A percentile compares a stretch with the other conserved stretches of the same genome.
phyloP scores from a whole-genome alignment of 2,888 invertebrate species.

The Sphaerophoria rueppellii region DNA sequence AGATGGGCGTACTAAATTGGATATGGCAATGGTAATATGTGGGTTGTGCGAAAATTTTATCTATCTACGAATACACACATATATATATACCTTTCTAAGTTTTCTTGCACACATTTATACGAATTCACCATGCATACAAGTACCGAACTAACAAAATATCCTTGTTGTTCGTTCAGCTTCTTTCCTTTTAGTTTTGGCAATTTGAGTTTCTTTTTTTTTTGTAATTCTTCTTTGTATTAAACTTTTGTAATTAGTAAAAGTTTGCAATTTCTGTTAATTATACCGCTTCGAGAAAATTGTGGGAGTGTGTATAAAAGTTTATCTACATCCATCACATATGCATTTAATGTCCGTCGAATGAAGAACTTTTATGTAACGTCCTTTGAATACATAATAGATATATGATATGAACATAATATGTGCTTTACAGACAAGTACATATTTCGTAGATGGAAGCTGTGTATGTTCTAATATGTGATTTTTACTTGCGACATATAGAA shows the following conservation, averaged over 20 bases:
- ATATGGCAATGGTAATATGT: slow-evolving; percentile 24
- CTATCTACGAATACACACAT: background rate
- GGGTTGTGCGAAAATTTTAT: slow-evolving; percentile 19
- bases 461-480: too few species aligned
- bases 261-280: slow-evolving; percentile 72
- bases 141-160: slow-evolving; percentile 66
- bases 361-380: slow-evolving; percentile 44
- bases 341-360: slow-evolving; percentile 55
- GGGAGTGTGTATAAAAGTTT: slow-evolving; percentile 18
- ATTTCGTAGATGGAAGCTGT: too few species aligned
- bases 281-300: slow-evolving; percentile 54
- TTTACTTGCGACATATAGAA: too few species aligned
- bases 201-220: slow-evolving; percentile 8
- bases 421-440: too few species aligned
- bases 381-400: slow-evolving; percentile 43
- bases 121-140: slow-evolving; percentile 32
- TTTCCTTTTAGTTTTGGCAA: slow-evolving; percentile 51
- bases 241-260: slow-evolving; percentile 73
- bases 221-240: slow-evolving; percentile 34
- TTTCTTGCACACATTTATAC: background rate
- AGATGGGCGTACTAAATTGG: slow-evolving; percentile 17
- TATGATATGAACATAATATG: too few species aligned
- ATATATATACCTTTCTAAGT: background rate
- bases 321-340: slow-evolving; percentile 33
- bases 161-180: slow-evolving; percentile 67